Evolutionary conservation across 2,888 invertebrate species (phyloP), one percentile per base, ranked within the genome.

Genomic region (Drosophila anomalipes): DNA sequence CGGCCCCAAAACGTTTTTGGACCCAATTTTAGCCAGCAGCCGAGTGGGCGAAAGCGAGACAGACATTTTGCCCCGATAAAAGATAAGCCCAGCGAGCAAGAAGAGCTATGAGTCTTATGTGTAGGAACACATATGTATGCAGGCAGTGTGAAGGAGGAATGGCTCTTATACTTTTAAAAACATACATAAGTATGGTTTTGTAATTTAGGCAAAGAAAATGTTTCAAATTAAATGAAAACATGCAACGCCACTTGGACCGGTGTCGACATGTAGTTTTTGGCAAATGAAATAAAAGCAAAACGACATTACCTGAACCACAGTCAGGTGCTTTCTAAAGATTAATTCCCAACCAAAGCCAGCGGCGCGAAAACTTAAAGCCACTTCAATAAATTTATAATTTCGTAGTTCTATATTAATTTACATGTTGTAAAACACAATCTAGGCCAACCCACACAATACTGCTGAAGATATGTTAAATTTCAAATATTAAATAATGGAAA

Each of bases 201-300:
- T 82, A 89, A 89, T 88, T 88, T 86, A 41, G 70, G 73, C 84
- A 86, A 86, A 84, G 87, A 90, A 90, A 86, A 88, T 88, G 89
- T 86, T 86, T 90, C 61, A 88, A 88, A 88, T 88, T 90, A 86
- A 88, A 88, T 74, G 91, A 88, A 88, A 88, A 88, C 87, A 90
- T 71, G 74, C 62, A 65, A 68, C 67, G 70, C 66, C 65, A 64
- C 51, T 64, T 51, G 58, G 62, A 26, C 35, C 53, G 30, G n/a
- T 64, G 22, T 56, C 57, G 63, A 51, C 56, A 49, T 89, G 87
- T 88, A 84, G 89, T 84, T 90, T 82, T 89, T 83, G 76, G 81
- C 75, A 90, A 88, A 88, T 88, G 77, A 88, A 90, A 90, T 77
- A 89, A 74, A 84, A 88, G 87, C 87, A 88, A 90, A 73, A 59